Evolutionary conservation across 2,113 vertebrate species (phyloP).

Genomic region (Callopanchax toddi): DNA sequence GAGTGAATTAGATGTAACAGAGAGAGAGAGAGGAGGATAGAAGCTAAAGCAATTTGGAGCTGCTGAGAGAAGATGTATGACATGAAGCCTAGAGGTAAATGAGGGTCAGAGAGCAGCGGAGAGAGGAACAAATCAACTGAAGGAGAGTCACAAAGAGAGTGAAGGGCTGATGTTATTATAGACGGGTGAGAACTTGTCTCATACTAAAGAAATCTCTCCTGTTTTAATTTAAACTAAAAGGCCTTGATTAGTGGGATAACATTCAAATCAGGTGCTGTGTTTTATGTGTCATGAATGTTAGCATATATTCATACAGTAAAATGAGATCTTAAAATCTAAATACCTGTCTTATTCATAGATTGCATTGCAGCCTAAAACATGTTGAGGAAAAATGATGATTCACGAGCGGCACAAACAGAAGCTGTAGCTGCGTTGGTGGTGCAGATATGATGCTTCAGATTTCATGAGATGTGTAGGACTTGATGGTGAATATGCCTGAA

Average conservation of each 20-base stretch:
- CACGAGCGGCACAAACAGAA: neutral
- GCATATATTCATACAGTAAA: no score
- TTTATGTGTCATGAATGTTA: no score
- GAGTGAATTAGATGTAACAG: constrained; percentile 36
- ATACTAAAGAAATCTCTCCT: no score
- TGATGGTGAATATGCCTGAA: constrained; percentile 21
- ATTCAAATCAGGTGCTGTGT: neutral
- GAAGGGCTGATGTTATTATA: constrained; percentile 32
- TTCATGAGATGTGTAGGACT: constrained; percentile 47
- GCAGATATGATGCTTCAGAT: constrained; percentile 40
- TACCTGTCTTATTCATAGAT: no score
- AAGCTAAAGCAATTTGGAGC: constrained; percentile 56
- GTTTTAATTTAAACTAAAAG: no score
- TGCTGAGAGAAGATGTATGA: constrained; percentile 53
- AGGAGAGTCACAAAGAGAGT: constrained; percentile 26
- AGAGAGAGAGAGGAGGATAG: constrained; percentile 14
- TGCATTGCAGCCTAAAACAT: no score
- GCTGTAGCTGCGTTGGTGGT: neutral
- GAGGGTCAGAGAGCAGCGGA: constrained; percentile 45
- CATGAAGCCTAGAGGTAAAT: constrained; percentile 44
- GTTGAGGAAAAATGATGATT: neutral
- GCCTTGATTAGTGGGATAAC: neutral
- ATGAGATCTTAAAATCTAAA: no score
- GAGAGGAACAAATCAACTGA: constrained; percentile 32
- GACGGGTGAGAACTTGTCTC: no score